These are phyloP conservation scores for Holothuria leucospilota DNA, from an alignment of 53 echinoderm and acorn worm species.

Conservation along the genomic window DNA sequence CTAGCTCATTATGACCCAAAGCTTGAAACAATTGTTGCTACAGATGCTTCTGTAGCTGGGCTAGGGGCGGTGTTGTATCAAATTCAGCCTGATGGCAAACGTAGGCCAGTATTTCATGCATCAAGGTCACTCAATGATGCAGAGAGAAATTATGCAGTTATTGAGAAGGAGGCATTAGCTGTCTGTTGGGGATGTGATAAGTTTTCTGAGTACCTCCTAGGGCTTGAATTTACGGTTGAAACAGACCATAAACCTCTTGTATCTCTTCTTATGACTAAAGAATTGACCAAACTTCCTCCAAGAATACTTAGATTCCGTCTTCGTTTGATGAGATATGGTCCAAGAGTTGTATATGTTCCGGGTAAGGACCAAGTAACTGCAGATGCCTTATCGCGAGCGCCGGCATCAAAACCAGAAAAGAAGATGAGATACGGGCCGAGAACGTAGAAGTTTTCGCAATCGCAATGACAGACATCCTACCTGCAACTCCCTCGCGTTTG, in stretches of 20 bases:
- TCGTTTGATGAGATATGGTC: constrained; percentile 33
- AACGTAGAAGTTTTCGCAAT: constrained; percentile 9
- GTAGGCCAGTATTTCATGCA: constrained; percentile 65
- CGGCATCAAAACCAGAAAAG: background rate
- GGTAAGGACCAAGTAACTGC: constrained; percentile 39
- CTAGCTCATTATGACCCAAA: constrained; percentile 59
- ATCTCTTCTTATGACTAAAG: constrained; percentile 27
- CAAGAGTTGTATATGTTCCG: constrained; percentile 45
- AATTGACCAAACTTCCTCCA: constrained; percentile 40
- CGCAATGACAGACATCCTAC: constrained; percentile 30
- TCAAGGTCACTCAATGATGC: constrained; percentile 64
- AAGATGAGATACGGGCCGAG: background rate
- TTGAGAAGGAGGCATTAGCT: background rate
- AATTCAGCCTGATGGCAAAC: constrained; percentile 62
- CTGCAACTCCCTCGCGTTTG: constrained; percentile 59
- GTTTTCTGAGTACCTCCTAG: constrained; percentile 38
- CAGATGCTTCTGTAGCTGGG: constrained; percentile 54
- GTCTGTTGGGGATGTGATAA: no score
- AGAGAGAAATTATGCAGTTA: constrained; percentile 29
- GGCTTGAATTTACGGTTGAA: constrained; percentile 54
- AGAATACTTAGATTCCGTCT: constrained; percentile 54
- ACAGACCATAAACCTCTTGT: constrained; percentile 65
- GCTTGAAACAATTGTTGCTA: constrained; percentile 50
- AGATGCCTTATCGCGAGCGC: constrained; percentile 54
- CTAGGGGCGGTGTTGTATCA: constrained; percentile 63